Evolutionary conservation across 2,888 invertebrate genomes (phyloP).

Genomic region (Pherbina coryleti): DNA sequence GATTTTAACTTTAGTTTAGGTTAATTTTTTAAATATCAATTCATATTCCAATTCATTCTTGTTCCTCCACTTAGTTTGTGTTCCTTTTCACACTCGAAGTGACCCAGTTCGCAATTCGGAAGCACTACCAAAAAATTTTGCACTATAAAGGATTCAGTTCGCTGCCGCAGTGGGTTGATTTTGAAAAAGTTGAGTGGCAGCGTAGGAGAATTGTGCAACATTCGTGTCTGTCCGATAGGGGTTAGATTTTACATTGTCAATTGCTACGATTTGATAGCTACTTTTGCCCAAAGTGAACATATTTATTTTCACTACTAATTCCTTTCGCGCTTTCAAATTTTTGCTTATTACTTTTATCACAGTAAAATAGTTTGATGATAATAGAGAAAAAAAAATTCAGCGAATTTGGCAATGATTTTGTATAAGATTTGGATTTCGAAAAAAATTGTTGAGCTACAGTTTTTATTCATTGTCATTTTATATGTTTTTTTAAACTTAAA

Average conservation of each 20-base stretch:
- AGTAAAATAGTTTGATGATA: constrained; percentile 33
- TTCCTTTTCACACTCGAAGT: too few species aligned
- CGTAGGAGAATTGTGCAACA: not conserved
- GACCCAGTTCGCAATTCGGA: too few species aligned
- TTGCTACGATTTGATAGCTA: constrained; percentile 33
- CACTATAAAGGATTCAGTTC: not conserved
- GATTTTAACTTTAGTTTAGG: too few species aligned
- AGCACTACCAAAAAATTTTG: too few species aligned
- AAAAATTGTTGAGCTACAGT: constrained; percentile 71
- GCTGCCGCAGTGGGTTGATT: not conserved
- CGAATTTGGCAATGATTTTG: constrained; percentile 53
- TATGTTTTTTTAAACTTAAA: constrained; percentile 39
- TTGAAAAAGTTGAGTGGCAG: not conserved
- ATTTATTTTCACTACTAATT: constrained; percentile 22
- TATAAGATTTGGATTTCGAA: constrained; percentile 37
- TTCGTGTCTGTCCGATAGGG: not conserved
- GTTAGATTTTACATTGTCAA: not conserved
- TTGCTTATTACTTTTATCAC: constrained; percentile 19
- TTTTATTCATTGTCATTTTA: constrained; percentile 18
- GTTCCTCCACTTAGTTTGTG: too few species aligned
- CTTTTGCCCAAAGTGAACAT: not conserved
- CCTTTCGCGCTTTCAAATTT: constrained; percentile 33
- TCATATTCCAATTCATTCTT: too few species aligned
- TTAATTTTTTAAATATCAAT: too few species aligned
- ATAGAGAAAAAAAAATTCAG: constrained; percentile 48